Evolutionary conservation across 1,140 invertebrate genomes (phyloP), one percentile per base, ranked within the genome.

Genomic region (Hetaerina americana): DNA sequence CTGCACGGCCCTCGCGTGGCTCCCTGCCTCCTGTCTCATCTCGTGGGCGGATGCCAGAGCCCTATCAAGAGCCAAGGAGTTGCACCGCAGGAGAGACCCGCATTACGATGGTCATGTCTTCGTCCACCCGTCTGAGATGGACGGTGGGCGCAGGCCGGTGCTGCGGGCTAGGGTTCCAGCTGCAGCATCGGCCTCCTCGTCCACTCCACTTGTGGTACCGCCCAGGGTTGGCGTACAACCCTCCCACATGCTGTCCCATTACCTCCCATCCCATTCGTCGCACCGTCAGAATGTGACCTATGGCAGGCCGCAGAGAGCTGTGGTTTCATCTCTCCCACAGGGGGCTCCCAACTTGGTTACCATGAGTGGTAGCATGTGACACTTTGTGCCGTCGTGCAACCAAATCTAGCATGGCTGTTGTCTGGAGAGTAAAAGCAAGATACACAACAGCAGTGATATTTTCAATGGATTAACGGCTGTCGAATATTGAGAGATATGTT

Each of bases 1-100:
- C 10, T 86, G 93, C 40, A 94, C 93, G 10, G 88, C 94, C 22
- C 82, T 96, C n/a, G 84, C 97, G 68, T 97, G 95, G 95, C 91
- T 97, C 76, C 94, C 95, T 0, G 88, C 90, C 0, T 92, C 91
- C 79, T 93, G 90, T 77, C 84, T 92, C 15, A 73, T 68, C 15
- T 68, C 40, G 22, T 57, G 40, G 40, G 40, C 40, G 15, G 40
- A 57, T 57, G 40, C 40, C 15, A 57, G 40, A 10, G 40, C 40
- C 2, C 10, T 57, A 1, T 57, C 40, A 1, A 12, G 40, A 18
- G 40, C 40, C 40, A 57, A 57, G 22, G 40, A 57, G 22, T 10
- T 57, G 40, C 40, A 57, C 10, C 15, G 40, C 15, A 57, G 40
- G 10, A 57, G 40, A 12, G 40, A 57, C 10, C 40, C 40, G 15